Evolutionary conservation across 2,888 invertebrate species (phyloP).

Genomic region (Schizotus pectinicornis): DNA sequence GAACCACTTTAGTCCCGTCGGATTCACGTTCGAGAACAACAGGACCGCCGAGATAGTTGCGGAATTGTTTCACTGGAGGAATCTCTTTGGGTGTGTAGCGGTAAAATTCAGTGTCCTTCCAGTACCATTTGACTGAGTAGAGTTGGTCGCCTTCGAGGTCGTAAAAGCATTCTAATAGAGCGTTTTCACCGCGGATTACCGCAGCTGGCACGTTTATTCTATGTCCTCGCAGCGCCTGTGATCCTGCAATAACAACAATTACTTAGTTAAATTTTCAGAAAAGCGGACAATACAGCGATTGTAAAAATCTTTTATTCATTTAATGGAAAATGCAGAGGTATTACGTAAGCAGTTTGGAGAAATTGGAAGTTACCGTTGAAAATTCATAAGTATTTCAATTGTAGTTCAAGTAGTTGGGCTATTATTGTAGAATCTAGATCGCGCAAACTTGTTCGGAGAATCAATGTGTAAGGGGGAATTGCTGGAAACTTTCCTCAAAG

Average conservation of each 20-base stretch:
- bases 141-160: slow-evolving; percentile 70
- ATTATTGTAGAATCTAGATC: no score
- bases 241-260: slow-evolving; percentile 41
- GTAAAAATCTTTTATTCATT: no score
- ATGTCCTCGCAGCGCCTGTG: slow-evolving; percentile 65
- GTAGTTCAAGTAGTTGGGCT: no score
- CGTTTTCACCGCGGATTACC: slow-evolving; percentile 68
- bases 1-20: slow-evolving; percentile 52
- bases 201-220: slow-evolving; percentile 71
- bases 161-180: slow-evolving; percentile 68
- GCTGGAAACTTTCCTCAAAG: no score
- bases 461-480: no score
- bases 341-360: no score
- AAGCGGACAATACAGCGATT: no score
- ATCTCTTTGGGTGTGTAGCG: slow-evolving; percentile 66
- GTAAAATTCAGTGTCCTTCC: slow-evolving; percentile 69
- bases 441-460: no score
- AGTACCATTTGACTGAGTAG: slow-evolving; percentile 75
- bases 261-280: no score
- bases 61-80: slow-evolving; percentile 69
- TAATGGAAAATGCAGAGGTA: no score
- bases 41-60: slow-evolving; percentile 58
- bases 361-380: no score
- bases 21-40: slow-evolving; percentile 65
- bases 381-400: no score